These are phyloP conservation scores for Diachasmimorpha longicaudata DNA, from an alignment of 1,140 invertebrate species.

Conservation along the genomic window DNA sequence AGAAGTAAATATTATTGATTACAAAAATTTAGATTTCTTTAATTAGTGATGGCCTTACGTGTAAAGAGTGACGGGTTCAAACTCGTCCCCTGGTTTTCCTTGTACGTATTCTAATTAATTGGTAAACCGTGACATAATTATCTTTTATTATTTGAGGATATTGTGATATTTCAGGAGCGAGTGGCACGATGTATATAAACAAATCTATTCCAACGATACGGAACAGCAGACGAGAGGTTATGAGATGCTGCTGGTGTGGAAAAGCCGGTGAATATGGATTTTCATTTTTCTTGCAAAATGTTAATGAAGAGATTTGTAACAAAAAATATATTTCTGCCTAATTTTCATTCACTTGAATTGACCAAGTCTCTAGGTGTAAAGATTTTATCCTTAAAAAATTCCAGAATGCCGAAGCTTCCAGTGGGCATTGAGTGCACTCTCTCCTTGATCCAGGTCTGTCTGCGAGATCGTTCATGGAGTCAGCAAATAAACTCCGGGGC, in stretches of 20 bases:
- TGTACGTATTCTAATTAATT: constrained; percentile 37
- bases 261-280: constrained; percentile 60
- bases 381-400: constrained; percentile 11
- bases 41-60: constrained; percentile 41
- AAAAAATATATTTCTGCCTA: too few relatives aligned
- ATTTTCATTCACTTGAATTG: too few relatives aligned
- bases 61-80: constrained; percentile 38
- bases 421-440: constrained; percentile 73
- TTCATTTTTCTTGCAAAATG: too few relatives aligned
- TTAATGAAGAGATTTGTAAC: too few relatives aligned
- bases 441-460: constrained; percentile 67
- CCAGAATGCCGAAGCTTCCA: constrained; percentile 68
- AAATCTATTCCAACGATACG: constrained; percentile 62
- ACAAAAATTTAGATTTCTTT: too few relatives aligned
- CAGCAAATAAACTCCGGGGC: constrained; percentile 42
- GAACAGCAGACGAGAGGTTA: constrained; percentile 60
- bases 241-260: constrained; percentile 67
- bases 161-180: constrained; percentile 56
- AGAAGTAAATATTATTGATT: too few relatives aligned
- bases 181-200: constrained; percentile 66
- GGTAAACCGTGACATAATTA: neutral
- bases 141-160: constrained; percentile 11
- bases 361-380: too few relatives aligned
- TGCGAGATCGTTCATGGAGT: constrained; percentile 55
- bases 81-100: constrained; percentile 53